Percentiles rank a stretch among this genome's conserved stretches.
phyloP scores from a whole-genome alignment of 2,113 vertebrate genomes.

The Burhinus oedicnemus region DNA sequence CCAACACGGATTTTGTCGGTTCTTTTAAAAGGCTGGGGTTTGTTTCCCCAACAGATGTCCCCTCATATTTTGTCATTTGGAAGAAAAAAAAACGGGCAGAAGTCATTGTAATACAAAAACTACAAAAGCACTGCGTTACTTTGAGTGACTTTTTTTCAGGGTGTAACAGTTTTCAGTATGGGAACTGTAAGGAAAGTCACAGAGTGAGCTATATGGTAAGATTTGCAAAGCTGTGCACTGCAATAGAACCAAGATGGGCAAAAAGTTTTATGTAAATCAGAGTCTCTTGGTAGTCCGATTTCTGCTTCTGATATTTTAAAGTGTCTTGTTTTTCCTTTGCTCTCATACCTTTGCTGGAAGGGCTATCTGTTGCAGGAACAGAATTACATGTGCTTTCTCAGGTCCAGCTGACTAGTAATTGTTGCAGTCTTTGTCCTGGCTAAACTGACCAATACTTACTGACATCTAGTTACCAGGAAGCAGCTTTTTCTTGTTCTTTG shows the following conservation, averaged over 20 bases:
- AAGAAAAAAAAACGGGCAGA: not conserved
- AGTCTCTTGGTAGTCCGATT: not conserved
- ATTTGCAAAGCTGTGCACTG: not conserved
- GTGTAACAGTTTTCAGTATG: not conserved
- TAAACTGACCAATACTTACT: not conserved
- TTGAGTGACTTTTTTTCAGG: not conserved
- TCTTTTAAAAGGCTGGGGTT: not conserved
- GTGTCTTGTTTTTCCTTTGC: not conserved
- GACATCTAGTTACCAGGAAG: not conserved
- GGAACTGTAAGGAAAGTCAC: not conserved
- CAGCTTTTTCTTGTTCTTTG: not conserved
- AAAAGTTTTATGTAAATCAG: not conserved
- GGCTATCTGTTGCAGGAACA: not conserved
- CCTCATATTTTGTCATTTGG: not conserved
- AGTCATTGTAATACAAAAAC: not conserved
- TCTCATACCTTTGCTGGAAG: not conserved
- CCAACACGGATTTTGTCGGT: not conserved
- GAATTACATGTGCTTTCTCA: not conserved
- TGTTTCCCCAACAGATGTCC: not conserved
- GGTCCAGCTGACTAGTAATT: not conserved
- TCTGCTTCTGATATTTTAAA: not conserved
- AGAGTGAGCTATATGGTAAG: not conserved
- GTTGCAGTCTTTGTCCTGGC: not conserved
- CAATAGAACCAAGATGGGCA: not conserved
- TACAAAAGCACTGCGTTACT: not conserved